phyloP scores from a whole-genome alignment of 1,140 invertebrate genomes.

The Centruroides sculpturatus region DNA sequence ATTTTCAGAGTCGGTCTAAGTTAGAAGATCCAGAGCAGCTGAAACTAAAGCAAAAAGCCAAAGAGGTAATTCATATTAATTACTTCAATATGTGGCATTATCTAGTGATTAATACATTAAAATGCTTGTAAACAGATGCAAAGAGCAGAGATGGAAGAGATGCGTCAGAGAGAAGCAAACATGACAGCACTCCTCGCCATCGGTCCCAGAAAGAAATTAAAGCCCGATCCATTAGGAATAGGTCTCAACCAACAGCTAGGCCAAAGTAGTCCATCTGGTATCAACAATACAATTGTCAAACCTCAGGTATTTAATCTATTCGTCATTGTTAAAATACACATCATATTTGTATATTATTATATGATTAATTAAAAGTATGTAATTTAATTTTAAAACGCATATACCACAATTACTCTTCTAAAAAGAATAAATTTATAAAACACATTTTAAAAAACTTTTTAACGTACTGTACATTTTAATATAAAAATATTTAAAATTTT shows the following conservation, averaged over 20 bases:
- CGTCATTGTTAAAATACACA: too few species aligned
- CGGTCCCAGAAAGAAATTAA: conserved; percentile 82
- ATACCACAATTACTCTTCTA: too few species aligned
- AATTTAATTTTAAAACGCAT: too few species aligned
- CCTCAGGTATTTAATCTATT: neutral
- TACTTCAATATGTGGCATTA: neutral
- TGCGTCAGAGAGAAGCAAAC: conserved; percentile 86
- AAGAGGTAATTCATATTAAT: conserved; percentile 40
- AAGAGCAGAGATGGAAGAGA: conserved; percentile 84
- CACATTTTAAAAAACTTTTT: too few species aligned
- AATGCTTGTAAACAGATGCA: conserved; percentile 60
- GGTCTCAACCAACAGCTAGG: neutral
- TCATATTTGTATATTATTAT: too few species aligned
- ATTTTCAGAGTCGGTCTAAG: conserved; percentile 56
- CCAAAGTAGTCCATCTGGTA: neutral
- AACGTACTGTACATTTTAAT: too few species aligned
- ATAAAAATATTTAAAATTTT: too few species aligned
- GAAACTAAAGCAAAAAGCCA: conserved; percentile 90
- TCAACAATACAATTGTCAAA: neutral
- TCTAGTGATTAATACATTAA: neutral
- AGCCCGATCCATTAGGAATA: neutral
- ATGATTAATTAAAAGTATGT: too few species aligned
- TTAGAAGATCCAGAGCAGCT: conserved; percentile 94
- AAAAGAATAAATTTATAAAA: too few species aligned
- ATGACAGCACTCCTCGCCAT: conserved; percentile 89